Base-by-base conservation (phyloP, 2,888 invertebrate genomes). In the Tenthredo scrophulariae region DNA sequence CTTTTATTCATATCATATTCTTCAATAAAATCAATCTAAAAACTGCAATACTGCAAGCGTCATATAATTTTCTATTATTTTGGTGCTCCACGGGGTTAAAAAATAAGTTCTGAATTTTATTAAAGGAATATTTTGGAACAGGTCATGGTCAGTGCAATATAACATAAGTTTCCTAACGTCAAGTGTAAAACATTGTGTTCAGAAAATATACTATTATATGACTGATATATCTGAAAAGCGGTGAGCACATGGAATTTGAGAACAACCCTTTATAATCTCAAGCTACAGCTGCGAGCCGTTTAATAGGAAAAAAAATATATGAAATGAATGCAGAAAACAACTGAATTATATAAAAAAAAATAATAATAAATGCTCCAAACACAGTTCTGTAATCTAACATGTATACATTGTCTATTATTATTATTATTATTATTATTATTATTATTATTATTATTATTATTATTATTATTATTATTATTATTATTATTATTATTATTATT, bases 171-270 rank as follows among this genome's bases (percentile, higher is more conserved):
- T 93, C 93, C 93, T 93, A 93, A 93, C 90, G 92, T 93, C 92
- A 92, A 92, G 91, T 92, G 92, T 93, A 93, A 93, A 93, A 93
- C 91, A 93, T 93, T 93, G 93, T 93, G 93, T 93, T 93, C 93
- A 93, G 91, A 92, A 92, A 92, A 92, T 92, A 92, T 92, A 92
- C 92, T 93, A 92, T 91, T 92, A 93, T 92, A 93, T 91, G 93
- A 93, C 93, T 93, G 93, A 92, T 92, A 90, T 90, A 91, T 91
- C 90, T 89, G 90, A 88, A 87, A 89, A 87, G 90, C 90, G 91
- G 90, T 89, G 88, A 90, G 90, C 91, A 90, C 90, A 89, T 90
- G 90, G 91, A 90, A 88, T 89, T 90, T 90, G 43, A 86, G 86
- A 85, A 87, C 83, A 84, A 84, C 79, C 86, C 70, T 83, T 83